phyloP scores from a whole-genome alignment of 2,113 vertebrate species.

The Myrmophylax atrothorax region DNA sequence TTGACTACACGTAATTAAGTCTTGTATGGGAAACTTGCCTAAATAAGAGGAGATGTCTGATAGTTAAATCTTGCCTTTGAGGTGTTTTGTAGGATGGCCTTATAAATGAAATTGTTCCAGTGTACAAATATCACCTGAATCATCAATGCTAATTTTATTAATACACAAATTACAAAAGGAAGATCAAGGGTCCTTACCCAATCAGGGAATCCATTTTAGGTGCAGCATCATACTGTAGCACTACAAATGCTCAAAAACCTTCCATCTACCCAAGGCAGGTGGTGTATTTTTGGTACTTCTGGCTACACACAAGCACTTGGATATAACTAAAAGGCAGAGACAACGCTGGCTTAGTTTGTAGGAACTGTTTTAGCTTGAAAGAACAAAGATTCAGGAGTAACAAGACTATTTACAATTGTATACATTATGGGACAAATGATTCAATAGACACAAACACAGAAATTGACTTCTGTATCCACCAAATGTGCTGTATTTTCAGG shows the following conservation, averaged over 20 bases:
- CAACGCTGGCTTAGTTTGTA: not conserved
- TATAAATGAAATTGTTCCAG: not conserved
- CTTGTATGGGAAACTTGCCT: not conserved
- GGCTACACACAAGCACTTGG: not conserved
- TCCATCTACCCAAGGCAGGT: not conserved
- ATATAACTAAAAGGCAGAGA: not conserved
- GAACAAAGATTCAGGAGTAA: not conserved
- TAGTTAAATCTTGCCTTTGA: not conserved
- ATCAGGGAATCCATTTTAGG: not conserved
- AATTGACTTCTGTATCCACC: not conserved
- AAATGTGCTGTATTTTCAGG: not conserved
- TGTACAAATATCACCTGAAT: not conserved
- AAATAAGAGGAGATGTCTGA: not conserved
- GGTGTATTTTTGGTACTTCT: not conserved
- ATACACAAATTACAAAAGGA: not conserved
- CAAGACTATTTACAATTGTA: not conserved
- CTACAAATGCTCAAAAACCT: not conserved
- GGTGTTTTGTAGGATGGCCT: not conserved
- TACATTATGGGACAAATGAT: not conserved
- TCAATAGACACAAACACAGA: not conserved
- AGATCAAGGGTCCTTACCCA: not conserved
- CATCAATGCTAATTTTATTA: not conserved
- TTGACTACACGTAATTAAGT: not conserved
- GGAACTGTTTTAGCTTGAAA: not conserved
- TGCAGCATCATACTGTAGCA: not conserved